Evolutionary conservation across 2,888 invertebrate species (phyloP).

Genomic region (Pyrocoelia pectoralis): DNA sequence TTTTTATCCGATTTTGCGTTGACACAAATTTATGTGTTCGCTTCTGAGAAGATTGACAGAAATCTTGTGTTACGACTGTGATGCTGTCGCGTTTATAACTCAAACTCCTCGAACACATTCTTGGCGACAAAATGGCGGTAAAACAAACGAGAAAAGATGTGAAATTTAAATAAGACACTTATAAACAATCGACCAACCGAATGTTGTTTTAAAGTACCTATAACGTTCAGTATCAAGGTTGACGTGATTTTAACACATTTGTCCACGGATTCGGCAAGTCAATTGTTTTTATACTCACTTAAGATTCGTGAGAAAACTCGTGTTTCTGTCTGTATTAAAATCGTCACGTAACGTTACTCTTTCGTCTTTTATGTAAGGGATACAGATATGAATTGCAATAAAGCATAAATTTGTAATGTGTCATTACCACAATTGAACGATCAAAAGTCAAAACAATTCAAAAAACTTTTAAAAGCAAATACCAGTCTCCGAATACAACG

Average conservation of each 20-base stretch:
- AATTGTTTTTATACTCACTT: constrained; percentile 44
- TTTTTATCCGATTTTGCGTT: constrained; percentile 56
- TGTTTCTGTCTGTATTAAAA: constrained; percentile 52
- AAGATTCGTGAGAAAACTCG: constrained; percentile 53
- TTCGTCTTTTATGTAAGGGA: constrained; percentile 10
- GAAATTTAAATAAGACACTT: constrained; percentile 56
- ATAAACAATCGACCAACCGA: constrained; percentile 46
- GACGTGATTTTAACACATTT: constrained; percentile 38
- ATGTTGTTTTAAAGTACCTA: constrained; percentile 23
- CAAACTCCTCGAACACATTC: constrained; percentile 52
- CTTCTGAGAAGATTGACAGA: constrained; percentile 55
- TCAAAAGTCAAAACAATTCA: neutral
- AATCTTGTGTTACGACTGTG: constrained; percentile 54
- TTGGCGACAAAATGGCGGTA: constrained; percentile 54
- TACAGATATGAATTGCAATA: no score
- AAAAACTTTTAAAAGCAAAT: neutral
- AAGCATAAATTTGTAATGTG: neutral
- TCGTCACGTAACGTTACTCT: constrained; percentile 46
- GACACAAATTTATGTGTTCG: constrained; percentile 56
- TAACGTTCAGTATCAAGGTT: constrained; percentile 21
- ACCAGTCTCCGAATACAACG: neutral
- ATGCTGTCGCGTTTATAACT: constrained; percentile 53
- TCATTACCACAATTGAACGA: neutral
- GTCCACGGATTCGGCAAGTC: constrained; percentile 34
- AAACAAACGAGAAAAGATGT: constrained; percentile 48